Base-by-base conservation (phyloP, 1,140 invertebrate species). In the Sminthurinus signatus region DNA sequence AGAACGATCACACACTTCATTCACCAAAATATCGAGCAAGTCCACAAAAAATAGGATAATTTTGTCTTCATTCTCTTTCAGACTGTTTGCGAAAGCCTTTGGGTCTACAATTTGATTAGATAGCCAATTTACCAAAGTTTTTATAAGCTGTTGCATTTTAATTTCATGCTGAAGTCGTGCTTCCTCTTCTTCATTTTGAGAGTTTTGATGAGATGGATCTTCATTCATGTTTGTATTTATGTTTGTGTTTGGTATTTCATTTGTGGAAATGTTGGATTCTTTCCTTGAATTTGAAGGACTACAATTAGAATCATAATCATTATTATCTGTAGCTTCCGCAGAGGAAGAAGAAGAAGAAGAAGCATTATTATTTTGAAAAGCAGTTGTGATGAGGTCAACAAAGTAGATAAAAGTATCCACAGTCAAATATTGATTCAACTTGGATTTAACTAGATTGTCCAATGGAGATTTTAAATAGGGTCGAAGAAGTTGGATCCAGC, bases 21-120 rank as follows among this genome's bases (percentile, higher is more conserved):
- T 42, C 21, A 66, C 61, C 27, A 70, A 44, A 19, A 70, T 25
- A 39, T 70, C 61, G 4, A 70, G 39, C 2, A 65, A n/a, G 50
- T 70, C 69, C 31, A 70, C 65, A 51, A 70, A 67, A 39, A 70
- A 70, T 39, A 66, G 32, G 21, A 61, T 44, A 52, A 67, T 55
- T 5, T 56, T 39, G 28, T 67, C 62, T 14, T 54, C 28, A 60
- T 62, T 67, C 2, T 32, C n/a, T 28, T 31, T 25, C 12, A 64
- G 29, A 19, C 5, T 29, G 39, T 65, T 39, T 25, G 46, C 46
- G 21, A 67, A 31, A 21, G n/a, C 32, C 27, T 64, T 32, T 17
- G 54, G 19, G 48, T 70, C 68, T 28, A 69, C n/a, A 3, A 63
- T 14, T 17, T 60, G 50, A n/a, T 25, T 23, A 17, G 52, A n/a